phyloP scores from a whole-genome alignment of 2,797 vertebrate species.

The Macrochelys suwanniensis region DNA sequence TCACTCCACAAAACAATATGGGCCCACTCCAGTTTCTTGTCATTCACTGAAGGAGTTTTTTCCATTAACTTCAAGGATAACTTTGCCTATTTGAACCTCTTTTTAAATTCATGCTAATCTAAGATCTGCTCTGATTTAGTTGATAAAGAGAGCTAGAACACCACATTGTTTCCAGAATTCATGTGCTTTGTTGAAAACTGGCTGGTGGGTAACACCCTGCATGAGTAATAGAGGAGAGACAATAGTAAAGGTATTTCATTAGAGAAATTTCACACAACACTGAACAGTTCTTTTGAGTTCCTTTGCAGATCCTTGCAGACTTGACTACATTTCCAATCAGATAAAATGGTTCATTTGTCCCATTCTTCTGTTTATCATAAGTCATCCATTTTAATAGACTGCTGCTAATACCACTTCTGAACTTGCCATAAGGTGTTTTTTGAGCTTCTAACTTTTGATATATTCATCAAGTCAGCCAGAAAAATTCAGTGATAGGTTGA shows the following conservation, averaged over 20 bases:
- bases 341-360: constrained; percentile 57
- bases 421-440: not conserved
- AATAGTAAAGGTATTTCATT: not conserved
- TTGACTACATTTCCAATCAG: not conserved
- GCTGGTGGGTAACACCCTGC: not conserved
- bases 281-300: constrained; percentile 29
- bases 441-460: constrained; percentile 7
- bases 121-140: not conserved
- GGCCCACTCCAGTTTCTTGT: not conserved
- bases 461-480: not conserved
- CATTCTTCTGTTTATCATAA: constrained; percentile 39
- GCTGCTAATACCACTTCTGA: constrained; percentile 3
- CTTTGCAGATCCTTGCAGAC: constrained; percentile 30
- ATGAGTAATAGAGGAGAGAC: not conserved
- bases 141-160: not conserved
- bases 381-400: constrained; percentile 27
- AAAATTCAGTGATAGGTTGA: not conserved
- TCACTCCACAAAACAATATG: not conserved
- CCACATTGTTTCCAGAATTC: not conserved
- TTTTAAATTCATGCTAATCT: no score
- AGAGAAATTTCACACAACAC: constrained; percentile 36
- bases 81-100: not conserved
- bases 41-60: not conserved
- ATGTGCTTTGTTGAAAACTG: not conserved
- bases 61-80: not conserved